Percentiles rank a stretch among this genome's conserved stretches.
phyloP scores from a whole-genome alignment of 2,888 invertebrate species.

The Tiphia femorata region DNA sequence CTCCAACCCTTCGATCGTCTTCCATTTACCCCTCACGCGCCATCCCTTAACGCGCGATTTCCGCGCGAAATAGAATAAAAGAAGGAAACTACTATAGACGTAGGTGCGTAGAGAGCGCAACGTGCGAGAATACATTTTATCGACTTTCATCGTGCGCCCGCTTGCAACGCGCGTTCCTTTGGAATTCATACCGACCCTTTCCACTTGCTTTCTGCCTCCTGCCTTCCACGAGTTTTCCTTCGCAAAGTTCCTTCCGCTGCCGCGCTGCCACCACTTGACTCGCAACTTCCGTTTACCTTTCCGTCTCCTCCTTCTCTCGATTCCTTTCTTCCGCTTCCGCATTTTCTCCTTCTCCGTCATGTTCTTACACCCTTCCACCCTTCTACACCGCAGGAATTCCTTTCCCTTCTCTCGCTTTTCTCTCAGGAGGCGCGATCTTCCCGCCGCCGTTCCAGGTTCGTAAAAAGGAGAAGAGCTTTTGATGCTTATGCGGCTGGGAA shows the following conservation, averaged over 20 bases:
- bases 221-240: slow-evolving; percentile 2
- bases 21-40: neutral
- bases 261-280: no score
- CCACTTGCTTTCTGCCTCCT: slow-evolving; percentile 15
- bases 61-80: slow-evolving; percentile 26
- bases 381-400: no score
- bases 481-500: no score
- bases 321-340: neutral
- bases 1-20: no score
- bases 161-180: no score
- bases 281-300: slow-evolving; percentile 16
- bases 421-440: no score
- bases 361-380: no score
- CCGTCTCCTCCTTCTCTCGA: neutral
- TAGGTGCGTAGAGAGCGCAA: slow-evolving; percentile 9
- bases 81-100: slow-evolving; percentile 10
- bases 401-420: no score
- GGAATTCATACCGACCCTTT: slow-evolving; percentile 36
- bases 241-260: slow-evolving; percentile 12
- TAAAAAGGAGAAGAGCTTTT: no score
- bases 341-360: no score
- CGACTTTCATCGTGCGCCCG: slow-evolving; percentile 19
- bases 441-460: no score
- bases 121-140: slow-evolving; percentile 30
- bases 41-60: slow-evolving; percentile 4